Base-by-base conservation (phyloP, 2,888 invertebrate genomes). In the Petrolisthes manimaculis region DNA sequence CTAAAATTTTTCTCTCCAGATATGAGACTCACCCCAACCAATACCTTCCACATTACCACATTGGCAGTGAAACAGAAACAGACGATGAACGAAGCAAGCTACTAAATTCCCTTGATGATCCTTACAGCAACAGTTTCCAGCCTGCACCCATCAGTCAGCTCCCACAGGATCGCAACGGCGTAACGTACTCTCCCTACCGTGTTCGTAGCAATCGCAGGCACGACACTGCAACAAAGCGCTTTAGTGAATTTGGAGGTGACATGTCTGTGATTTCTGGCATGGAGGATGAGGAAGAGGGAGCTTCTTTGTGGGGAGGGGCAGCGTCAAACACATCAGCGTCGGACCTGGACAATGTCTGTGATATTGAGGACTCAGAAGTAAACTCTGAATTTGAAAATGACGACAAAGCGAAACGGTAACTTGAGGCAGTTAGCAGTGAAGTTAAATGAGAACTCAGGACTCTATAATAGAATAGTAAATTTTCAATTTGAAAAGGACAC, bases 271-370 rank as follows among this genome's bases (percentile, higher is more conserved):
- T 88, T 21, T 88, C 88, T 37, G 88, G 88, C 8, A 83, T 89
- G 89, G 91, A 84, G 56, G 90, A 90, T 78, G 88, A 90, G 71
- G 89, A 85, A 69, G 91, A 91, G 83, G 89, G 88, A 91, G 95
- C 96, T 93, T 96, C 96, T 79, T 94, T 96, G 92, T 93, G 93
- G 8, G 94, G 96, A 91, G 96, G 95, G 91, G 95, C 95, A 91
- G 94, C 94, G 81, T 94, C 94, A 18, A 97, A 97, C 92, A 95
- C 96, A 93, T 89, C 90, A 6, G 89, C 89, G 12, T 97, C 97
- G 93, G 97, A 97, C 93, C 94, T 97, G 92, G 97, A 97, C 84
- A 96, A 96, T 93, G 94, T 98, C 91, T 98, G 98, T 94, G 98
- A 98, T 94, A 97, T 98, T 92, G 97, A 97, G 93, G 94, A 94